Conservation (phyloP, 1,140 invertebrate species). For the Polypedilum pembai region DNA sequence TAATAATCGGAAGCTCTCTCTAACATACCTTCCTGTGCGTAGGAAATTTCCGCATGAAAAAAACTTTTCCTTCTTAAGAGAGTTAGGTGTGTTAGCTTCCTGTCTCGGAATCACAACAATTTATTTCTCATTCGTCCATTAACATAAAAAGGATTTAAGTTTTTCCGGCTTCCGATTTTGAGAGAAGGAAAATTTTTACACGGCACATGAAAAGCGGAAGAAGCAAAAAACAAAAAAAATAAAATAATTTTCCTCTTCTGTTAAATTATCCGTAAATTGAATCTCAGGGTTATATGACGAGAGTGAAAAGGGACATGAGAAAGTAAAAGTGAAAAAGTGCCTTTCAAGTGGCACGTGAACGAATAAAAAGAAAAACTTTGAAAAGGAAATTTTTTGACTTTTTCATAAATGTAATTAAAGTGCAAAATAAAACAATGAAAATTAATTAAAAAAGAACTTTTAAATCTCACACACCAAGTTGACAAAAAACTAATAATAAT, state of each 20-base stretch:
- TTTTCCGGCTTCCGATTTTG: slow-evolving; percentile 25
- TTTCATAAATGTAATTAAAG: not conserved
- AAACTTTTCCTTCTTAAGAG: no score
- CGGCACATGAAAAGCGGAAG: not conserved
- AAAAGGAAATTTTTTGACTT: not conserved
- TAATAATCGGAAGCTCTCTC: no score
- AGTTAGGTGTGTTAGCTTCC: not conserved
- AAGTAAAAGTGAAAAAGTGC: slow-evolving; percentile 13
- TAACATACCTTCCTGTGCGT: no score
- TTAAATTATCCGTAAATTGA: slow-evolving; percentile 17
- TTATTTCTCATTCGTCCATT: not conserved
- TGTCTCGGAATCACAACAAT: not conserved
- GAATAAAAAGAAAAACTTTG: not conserved
- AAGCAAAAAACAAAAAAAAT: not conserved
- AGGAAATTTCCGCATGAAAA: no score
- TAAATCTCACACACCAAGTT: not conserved
- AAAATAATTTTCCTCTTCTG: no score
- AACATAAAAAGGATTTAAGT: slow-evolving; percentile 27
- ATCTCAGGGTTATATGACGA: slow-evolving; percentile 6
- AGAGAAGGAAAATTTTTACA: not conserved
- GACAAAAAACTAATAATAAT: not conserved
- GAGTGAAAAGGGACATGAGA: not conserved
- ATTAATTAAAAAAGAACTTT: not conserved
- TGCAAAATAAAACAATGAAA: not conserved
- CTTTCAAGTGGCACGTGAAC: slow-evolving; percentile 11